A percentile compares a stretch with the other conserved stretches of the same genome.
Evolutionary conservation across 1,140 invertebrate species (phyloP).

Genomic region (Drosophila willistoni): DNA sequence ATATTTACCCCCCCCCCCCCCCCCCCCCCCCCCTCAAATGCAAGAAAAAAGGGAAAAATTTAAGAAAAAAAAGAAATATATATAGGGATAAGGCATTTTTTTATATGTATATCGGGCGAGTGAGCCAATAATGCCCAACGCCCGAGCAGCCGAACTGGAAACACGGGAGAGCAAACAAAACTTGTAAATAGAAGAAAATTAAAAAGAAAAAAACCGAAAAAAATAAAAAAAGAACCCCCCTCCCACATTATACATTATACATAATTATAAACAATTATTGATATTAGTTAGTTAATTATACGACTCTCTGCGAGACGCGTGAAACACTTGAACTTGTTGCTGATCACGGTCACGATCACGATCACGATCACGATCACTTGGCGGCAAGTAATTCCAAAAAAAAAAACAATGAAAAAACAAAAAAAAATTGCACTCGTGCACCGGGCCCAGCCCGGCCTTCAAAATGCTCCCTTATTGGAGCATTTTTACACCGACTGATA

Average conservation of each 20-base stretch:
- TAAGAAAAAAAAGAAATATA: slow-evolving; percentile 6
- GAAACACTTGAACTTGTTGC: slow-evolving; percentile 47
- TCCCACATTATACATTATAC: not conserved
- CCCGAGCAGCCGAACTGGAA: slow-evolving; percentile 37
- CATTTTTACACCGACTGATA: slow-evolving; percentile 70
- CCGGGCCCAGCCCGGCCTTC: slow-evolving; percentile 50
- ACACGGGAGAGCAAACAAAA: slow-evolving; percentile 16
- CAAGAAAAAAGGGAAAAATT: not conserved
- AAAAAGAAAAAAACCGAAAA: too few relatives aligned
- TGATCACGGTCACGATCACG: slow-evolving; percentile 42
- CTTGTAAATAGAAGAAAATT: slow-evolving; percentile 35
- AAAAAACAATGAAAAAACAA: too few relatives aligned
- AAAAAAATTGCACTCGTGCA: slow-evolving; percentile 36
- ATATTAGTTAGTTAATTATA: slow-evolving; percentile 55
- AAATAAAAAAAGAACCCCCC: not conserved
- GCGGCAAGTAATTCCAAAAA: slow-evolving; percentile 40
- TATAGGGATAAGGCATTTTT: slow-evolving; percentile 35
- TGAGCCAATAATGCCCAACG: slow-evolving; percentile 29
- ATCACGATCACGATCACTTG: slow-evolving; percentile 33
- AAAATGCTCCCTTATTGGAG: slow-evolving; percentile 52
- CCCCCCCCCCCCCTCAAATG: not conserved
- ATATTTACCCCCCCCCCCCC: not conserved
- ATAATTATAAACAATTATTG: slow-evolving; percentile 29
- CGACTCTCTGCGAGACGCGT: slow-evolving; percentile 48
- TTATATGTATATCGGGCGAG: slow-evolving; percentile 49